Base-by-base conservation (phyloP, 1,140 invertebrate species). In the Aphaenogaster rudis region DNA sequence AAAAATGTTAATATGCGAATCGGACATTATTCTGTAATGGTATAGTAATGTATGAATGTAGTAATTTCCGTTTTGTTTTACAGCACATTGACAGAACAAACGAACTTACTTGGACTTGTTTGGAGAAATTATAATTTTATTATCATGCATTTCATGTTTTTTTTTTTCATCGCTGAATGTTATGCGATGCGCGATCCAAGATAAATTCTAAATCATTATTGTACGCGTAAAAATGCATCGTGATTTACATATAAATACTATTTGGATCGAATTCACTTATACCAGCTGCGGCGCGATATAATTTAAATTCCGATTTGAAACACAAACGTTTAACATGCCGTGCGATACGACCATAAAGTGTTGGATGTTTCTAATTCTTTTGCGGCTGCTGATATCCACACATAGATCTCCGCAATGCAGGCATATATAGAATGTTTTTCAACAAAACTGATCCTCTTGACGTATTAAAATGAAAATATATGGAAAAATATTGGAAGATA, bases 271-370 rank as follows among this genome's bases (percentile, higher is more conserved):
- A 72, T 17, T 82, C 4, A 50, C 13, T 72, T 50, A 11, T 57
- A 36, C 9, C 9, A 8, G 33, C 9, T 67, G 17, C 4, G n/a
- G 33, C 17, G 7, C 8, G 54, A 82, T 74, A 48, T 48, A 82
- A 82, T 72, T 74, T 74, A 82, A 82, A 72, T 82, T 63, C 80
- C 42, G 3, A 39, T 17, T 74, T 28, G 39, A 13, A 72, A 28
- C 13, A 42, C 7, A 54, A 15, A 81, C n/a, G 11, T 59, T 71
- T 33, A 59, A 81, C n/a, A 67, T 80, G 48, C 33, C 21, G n/a
- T 15, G 5, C 13, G 21, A 33, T 45, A 8, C 15, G 13, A 9
- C 4, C 3, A 39, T 59, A 48, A 82, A 72, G 8, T n/a, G 39
- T 33, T 42, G 64, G 9, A 67, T 33, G 15, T 5, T 11, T n/a